Evolutionary conservation across 2,888 invertebrate species (phyloP).

Genomic region (Agapostemon virescens): DNA sequence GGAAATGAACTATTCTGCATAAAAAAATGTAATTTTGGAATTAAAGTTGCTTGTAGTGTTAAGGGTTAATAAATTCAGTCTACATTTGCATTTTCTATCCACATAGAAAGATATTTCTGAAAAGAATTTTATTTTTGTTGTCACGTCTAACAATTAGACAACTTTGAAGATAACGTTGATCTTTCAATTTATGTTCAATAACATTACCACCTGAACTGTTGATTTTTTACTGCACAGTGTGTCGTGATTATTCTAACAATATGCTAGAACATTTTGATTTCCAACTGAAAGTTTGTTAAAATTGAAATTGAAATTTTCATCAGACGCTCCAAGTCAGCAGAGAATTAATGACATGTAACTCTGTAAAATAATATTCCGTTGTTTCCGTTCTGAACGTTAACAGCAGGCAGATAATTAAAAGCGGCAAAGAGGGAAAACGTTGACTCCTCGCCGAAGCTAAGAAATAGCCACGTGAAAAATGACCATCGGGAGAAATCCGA

Average conservation of each 20-base stretch:
- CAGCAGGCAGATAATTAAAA: conserved; percentile 33
- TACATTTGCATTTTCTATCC: too few species aligned
- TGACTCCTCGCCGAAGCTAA: conserved; percentile 31
- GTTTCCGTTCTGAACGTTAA: not conserved
- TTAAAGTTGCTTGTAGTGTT: too few species aligned
- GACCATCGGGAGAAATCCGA: conserved; percentile 27
- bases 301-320: not conserved
- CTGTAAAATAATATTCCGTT: not conserved
- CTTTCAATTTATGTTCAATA: too few species aligned
- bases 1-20: too few species aligned
- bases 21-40: too few species aligned
- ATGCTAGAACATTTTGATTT: not conserved
- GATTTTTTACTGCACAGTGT: not conserved
- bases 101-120: too few species aligned
- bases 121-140: too few species aligned
- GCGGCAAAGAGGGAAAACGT: conserved; percentile 15
- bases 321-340: not conserved
- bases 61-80: too few species aligned
- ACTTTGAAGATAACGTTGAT: too few species aligned
- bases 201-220: too few species aligned
- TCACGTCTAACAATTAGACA: too few species aligned
- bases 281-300: not conserved
- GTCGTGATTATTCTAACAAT: not conserved
- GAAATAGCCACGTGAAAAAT: conserved; percentile 35
- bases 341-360: not conserved